Base-by-base conservation (phyloP, 2,797 vertebrate species). In the Brachyalestes nurse region DNA sequence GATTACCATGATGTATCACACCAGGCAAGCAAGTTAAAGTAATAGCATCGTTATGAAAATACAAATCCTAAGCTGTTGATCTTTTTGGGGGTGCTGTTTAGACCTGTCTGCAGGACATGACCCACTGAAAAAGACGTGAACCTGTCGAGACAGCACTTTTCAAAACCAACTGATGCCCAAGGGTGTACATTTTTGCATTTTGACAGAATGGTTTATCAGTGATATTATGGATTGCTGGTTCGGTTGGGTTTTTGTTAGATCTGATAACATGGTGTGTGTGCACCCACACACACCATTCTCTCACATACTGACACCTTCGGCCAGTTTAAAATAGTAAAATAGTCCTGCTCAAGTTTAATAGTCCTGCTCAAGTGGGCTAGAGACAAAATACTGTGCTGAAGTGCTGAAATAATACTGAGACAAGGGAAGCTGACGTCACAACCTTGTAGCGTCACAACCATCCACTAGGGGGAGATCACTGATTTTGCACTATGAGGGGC, bases 391-490 rank as follows among this genome's bases (percentile, higher is more conserved):
- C 53, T 79, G 47, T n/a, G n/a, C n/a, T n/a, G 9, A 51, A 28
- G 2, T 34, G 34, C 34, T 34, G 34, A 72, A 55, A 58, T 34
- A 34, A 34, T 34, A 34, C 34, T 4, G 10, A 60, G 47, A 55
- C 2, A 45, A 71, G 60, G 0, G 19, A 23, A 23, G 19, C 17
- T 34, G 47, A 60, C 66, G 23, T 55, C 25, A 49, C 7, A 12
- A 28, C 55, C 67, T 13, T 73, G 49, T 53, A 9, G 25, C 71
- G 47, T 65, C 60, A 60, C 62, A 7, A 65, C 8, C 19, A 64
- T 83, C 90, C 92, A 90, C 88, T 89, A 92, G 91, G 88, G 91
- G 91, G 89, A 89, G 80, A 86, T 80, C 73, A 81, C 45, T 74
- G 73, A 85, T 85, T 89, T 72, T 69, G 38, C 73, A 77, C 74